Evolutionary conservation across 2,113 vertebrate species (phyloP).

Genomic region (Silurus glanis): DNA sequence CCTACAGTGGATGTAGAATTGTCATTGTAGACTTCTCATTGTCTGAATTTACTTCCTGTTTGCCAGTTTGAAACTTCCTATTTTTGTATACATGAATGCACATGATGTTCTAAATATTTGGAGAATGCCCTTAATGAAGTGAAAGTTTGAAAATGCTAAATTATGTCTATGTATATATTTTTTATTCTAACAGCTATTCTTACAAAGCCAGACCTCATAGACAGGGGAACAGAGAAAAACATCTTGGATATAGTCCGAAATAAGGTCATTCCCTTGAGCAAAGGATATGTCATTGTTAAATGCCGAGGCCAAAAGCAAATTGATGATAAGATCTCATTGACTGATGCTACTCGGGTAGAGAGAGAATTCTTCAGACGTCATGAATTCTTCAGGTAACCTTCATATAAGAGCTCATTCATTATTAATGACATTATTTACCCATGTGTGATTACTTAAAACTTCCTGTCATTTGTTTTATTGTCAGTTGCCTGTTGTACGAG

Average conservation of each 20-base stretch:
- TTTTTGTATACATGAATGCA: too few relatives aligned
- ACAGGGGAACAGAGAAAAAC: conserved; percentile 69
- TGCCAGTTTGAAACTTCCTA: too few relatives aligned
- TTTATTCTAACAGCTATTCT: conserved; percentile 70
- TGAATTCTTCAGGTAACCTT: conserved; percentile 67
- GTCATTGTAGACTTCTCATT: too few relatives aligned
- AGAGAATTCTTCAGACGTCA: conserved; percentile 73
- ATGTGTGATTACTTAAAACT: neutral
- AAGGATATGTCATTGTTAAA: conserved; percentile 80
- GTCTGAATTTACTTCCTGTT: too few relatives aligned
- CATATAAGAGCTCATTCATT: neutral
- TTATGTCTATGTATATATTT: too few relatives aligned
- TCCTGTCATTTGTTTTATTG: neutral
- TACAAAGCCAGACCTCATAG: conserved; percentile 80
- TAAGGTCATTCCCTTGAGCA: conserved; percentile 68
- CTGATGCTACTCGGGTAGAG: conserved; percentile 68
- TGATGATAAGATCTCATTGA: conserved; percentile 59
- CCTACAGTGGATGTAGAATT: too few relatives aligned
- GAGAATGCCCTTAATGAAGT: too few relatives aligned
- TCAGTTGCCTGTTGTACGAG: conserved; percentile 50
- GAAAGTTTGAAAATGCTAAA: too few relatives aligned
- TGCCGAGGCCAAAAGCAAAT: conserved; percentile 76
- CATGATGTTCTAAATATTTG: too few relatives aligned
- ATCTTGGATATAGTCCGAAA: conserved; percentile 68
- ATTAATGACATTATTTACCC: neutral